phyloP scores from a whole-genome alignment of 2,797 vertebrate genomes.

The Gila robusta region DNA sequence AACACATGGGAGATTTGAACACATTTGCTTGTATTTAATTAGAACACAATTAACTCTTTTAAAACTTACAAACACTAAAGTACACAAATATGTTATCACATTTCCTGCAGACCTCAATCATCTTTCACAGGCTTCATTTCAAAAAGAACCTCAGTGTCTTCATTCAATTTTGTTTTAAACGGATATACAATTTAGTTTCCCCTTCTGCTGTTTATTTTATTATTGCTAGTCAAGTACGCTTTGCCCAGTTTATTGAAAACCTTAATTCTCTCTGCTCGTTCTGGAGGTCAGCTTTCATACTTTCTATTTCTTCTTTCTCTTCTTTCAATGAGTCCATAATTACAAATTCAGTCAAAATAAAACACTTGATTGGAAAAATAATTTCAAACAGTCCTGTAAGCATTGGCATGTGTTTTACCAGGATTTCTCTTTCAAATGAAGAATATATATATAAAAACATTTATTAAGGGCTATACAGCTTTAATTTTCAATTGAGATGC shows the following conservation, averaged over 20 bases:
- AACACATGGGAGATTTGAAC: too few relatives aligned
- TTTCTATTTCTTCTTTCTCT: too few relatives aligned
- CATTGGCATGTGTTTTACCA: background rate
- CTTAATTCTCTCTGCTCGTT: too few relatives aligned
- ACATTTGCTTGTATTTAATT: background rate
- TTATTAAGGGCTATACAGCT: background rate
- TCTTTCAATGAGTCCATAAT: background rate
- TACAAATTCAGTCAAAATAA: conserved; percentile 5
- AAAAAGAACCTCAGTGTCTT: background rate
- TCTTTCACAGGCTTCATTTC: background rate
- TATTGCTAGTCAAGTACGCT: background rate
- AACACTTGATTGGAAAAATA: background rate
- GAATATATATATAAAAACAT: background rate
- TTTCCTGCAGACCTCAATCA: background rate
- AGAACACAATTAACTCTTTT: background rate
- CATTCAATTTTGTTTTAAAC: background rate
- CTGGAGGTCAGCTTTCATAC: too few relatives aligned
- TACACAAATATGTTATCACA: background rate
- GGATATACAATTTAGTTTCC: background rate
- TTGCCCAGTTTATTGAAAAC: background rate
- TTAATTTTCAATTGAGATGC: background rate
- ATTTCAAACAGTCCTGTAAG: background rate
- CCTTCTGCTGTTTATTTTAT: background rate
- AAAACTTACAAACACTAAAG: background rate
- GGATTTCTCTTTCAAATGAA: background rate